Base-by-base conservation (phyloP, 2,888 invertebrate genomes). In the Loripinus fragilis region DNA sequence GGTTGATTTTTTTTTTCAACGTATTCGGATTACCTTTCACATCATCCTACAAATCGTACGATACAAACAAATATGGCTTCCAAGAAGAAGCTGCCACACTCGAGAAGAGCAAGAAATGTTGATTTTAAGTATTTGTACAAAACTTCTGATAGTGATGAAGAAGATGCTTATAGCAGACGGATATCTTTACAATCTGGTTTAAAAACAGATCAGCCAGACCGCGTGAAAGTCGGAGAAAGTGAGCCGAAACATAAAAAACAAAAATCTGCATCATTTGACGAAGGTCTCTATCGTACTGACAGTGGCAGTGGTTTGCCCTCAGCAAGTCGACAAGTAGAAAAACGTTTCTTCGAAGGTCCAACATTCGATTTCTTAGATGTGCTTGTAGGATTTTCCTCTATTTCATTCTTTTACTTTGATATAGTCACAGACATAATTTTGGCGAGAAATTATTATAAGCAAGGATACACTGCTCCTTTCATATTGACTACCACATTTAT, bases 321-420 rank as follows among this genome's bases (percentile, higher is more conserved):
- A 5, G n/a, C 5, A 33, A 20, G 8, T 38, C 33, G 42, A 12
- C 2, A 23, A 41, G 12, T 10, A 41, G 67, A 67, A 1, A 67
- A 42, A 67, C 38, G 67, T 8, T n/a, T 67, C 12, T 60, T 66
- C 35, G 35, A 12, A 28, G 83, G 78, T 20, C 83, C 83, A 42
- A 12, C 64, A 38, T 90, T 90, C 77, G 76, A 77, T 17, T 83
- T 77, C 68, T 70, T 86, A 28, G 90, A 90, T 78, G 67, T 89
- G 35, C 25, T 88, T 30, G 73, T 90, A 45, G 88, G 87, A 28
- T 23, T 88, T 23, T 77, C 76, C 10, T 86, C 90, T 20, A 87
- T 89, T n/a, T 35, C 78, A 2, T 80, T 90, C 38, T 91, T 89
- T 69, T 86, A 85, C 74, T 87, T 86, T 75, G 91, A 91, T 69